Evolutionary conservation across 2,888 invertebrate genomes (phyloP).

Genomic region (Dasysyrphus albostriatus): DNA sequence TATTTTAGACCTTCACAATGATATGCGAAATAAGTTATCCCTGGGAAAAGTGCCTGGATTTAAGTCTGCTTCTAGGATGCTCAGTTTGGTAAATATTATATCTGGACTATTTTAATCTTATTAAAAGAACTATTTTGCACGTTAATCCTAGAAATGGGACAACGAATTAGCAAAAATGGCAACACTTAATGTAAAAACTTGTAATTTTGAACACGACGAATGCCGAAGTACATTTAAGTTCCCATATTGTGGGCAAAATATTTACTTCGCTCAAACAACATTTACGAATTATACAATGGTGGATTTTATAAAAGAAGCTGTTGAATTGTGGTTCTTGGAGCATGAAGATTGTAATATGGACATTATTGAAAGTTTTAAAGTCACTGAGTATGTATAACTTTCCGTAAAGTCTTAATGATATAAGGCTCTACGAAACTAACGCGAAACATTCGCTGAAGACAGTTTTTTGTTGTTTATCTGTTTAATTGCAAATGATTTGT

Average conservation of each 20-base stretch:
- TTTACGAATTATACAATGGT: constrained; percentile 41
- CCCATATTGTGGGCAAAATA: constrained; percentile 62
- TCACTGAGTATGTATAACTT: constrained; percentile 53
- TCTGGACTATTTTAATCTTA: neutral
- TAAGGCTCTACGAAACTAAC: too few species aligned
- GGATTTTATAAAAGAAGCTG: constrained; percentile 59
- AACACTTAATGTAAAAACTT: constrained; percentile 61
- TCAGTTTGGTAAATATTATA: constrained; percentile 28
- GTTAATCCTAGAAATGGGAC: constrained; percentile 51
- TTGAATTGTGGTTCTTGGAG: constrained; percentile 62
- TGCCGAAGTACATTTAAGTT: constrained; percentile 52
- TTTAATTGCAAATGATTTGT: too few species aligned
- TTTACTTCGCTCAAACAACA: constrained; percentile 57
- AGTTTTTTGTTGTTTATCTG: too few species aligned
- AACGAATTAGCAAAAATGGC: constrained; percentile 41
- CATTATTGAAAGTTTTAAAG: constrained; percentile 29
- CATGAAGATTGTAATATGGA: constrained; percentile 46
- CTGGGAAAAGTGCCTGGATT: constrained; percentile 32
- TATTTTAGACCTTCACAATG: constrained; percentile 51
- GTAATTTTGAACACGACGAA: constrained; percentile 58
- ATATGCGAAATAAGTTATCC: constrained; percentile 24
- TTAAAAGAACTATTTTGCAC: neutral
- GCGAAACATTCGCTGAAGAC: too few species aligned
- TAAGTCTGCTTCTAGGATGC: constrained; percentile 48
- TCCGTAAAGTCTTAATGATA: too few species aligned